A percentile compares a stretch with the other conserved stretches of the same genome.
Conservation (phyloP, 2,888 invertebrate genomes). For the Encarsia formosa region DNA sequence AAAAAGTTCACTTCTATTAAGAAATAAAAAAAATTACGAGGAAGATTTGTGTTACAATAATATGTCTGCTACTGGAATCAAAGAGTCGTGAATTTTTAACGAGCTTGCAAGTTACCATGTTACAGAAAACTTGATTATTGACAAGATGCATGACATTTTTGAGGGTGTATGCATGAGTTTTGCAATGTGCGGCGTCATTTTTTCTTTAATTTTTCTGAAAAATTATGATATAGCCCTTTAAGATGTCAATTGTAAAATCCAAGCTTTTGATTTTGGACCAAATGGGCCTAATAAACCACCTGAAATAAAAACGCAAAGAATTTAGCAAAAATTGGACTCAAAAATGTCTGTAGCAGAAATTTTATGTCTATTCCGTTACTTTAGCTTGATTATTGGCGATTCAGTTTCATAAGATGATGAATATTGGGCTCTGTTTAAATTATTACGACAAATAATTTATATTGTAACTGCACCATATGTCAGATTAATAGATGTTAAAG, state of each 20-base stretch:
- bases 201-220: too few species aligned
- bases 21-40: background rate
- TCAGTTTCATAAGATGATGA: conserved; percentile 12
- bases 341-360: too few species aligned
- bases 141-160: background rate
- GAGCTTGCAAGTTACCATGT: background rate
- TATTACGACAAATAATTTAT: conserved; percentile 17
- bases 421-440: conserved; percentile 13
- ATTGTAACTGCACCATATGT: conserved; percentile 13
- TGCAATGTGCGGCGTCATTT: too few species aligned
- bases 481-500: conserved; percentile 2
- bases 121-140: background rate
- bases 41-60: background rate
- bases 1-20: background rate
- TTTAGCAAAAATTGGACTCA: too few species aligned
- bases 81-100: background rate
- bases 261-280: too few species aligned
- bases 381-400: conserved; percentile 21
- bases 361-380: too few species aligned
- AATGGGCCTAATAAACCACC: too few species aligned
- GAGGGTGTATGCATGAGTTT: too few species aligned
- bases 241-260: too few species aligned
- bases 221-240: too few species aligned
- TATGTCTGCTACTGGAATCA: background rate
- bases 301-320: too few species aligned